These are phyloP conservation scores for Alviniconcha marisindica DNA, from an alignment of 1,140 invertebrate species.

Conservation along the genomic window DNA sequence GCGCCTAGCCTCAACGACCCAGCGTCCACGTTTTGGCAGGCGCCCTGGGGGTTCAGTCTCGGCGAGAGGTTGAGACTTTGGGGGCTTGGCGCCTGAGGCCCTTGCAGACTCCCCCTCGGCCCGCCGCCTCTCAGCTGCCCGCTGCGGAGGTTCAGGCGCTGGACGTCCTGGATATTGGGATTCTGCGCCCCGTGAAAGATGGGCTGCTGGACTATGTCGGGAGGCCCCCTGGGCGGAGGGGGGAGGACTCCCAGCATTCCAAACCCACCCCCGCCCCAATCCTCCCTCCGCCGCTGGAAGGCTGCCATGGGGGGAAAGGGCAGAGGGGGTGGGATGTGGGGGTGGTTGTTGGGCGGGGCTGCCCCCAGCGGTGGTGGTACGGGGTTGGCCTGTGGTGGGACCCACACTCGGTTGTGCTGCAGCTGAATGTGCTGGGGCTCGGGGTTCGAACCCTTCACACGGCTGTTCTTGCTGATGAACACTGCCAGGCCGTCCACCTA, in stretches of 20 bases:
- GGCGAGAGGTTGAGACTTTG: not conserved
- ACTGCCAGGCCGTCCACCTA: conserved; percentile 82
- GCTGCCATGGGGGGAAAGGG: conserved; percentile 3
- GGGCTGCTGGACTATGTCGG: not conserved
- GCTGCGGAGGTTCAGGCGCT: not conserved
- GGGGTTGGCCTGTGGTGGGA: conserved; percentile 39
- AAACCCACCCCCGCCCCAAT: not conserved
- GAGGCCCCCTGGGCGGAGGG: not conserved
- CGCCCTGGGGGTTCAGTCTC: not conserved
- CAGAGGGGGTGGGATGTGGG: conserved; percentile 10
- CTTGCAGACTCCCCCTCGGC: not conserved
- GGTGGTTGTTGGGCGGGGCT: not conserved
- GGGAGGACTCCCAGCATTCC: not conserved
- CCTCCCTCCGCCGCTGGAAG: conserved; percentile 2
- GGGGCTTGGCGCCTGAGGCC: not conserved
- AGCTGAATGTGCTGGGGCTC: not conserved
- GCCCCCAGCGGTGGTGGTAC: not conserved
- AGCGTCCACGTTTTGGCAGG: not conserved
- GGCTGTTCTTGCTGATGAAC: conserved; percentile 78
- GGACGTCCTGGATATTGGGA: conserved; percentile 2
- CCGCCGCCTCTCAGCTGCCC: not conserved
- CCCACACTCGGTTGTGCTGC: conserved; percentile 46
- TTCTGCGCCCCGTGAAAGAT: not conserved
- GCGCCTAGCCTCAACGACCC: not conserved
- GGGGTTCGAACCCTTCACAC: conserved; percentile 43